Evolutionary conservation across 2,113 vertebrate genomes (phyloP).

Genomic region (Falco punctatus): DNA sequence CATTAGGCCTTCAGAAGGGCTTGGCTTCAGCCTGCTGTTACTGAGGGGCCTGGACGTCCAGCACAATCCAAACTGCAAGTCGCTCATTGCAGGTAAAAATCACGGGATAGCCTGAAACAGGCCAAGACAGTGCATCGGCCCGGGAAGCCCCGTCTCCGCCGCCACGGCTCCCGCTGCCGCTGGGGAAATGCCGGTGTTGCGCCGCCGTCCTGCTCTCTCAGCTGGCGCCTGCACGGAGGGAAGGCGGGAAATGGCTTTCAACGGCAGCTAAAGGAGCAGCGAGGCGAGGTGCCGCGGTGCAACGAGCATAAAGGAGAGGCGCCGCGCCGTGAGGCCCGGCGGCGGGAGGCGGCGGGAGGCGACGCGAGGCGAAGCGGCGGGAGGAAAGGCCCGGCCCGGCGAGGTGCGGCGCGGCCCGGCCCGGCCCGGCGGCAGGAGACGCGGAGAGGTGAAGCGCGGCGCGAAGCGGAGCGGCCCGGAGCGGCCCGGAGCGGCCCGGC

Average conservation of each 20-base stretch:
- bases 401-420: too few relatives aligned
- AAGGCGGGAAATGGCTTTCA: neutral
- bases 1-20: neutral
- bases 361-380: too few relatives aligned
- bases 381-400: too few relatives aligned
- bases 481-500: too few relatives aligned
- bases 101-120: neutral
- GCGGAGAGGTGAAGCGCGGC: neutral
- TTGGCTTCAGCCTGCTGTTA: neutral
- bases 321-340: too few relatives aligned
- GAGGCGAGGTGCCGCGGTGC: neutral
- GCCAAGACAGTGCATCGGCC: neutral
- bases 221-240: neutral
- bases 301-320: neutral
- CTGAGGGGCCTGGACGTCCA: fast-evolving
- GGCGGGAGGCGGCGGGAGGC: too few relatives aligned
- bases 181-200: too few relatives aligned
- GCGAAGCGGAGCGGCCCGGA: too few relatives aligned
- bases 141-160: neutral
- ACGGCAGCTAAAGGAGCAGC: neutral
- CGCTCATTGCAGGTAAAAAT: neutral
- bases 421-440: too few relatives aligned
- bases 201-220: neutral
- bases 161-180: neutral
- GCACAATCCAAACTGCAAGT: neutral